phyloP scores from a whole-genome alignment of 2,888 invertebrate genomes.

The Tachina grossa region DNA sequence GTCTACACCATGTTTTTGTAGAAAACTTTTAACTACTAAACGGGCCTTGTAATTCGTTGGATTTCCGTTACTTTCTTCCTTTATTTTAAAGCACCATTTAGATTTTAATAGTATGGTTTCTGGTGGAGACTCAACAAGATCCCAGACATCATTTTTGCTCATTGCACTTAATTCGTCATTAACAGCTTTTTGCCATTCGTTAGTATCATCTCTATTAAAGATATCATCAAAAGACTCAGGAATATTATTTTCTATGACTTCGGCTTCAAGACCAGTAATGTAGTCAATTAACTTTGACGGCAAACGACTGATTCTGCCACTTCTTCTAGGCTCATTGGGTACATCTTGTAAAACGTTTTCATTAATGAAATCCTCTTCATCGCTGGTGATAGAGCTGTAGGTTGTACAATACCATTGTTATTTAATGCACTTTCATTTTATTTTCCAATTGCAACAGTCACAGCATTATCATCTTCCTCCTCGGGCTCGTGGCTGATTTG shows the following conservation, averaged over 20 bases:
- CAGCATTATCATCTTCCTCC: not conserved
- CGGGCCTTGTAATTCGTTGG: not conserved
- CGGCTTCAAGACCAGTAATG: not conserved
- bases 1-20: too few species aligned
- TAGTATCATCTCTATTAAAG: not conserved
- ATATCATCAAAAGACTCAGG: not conserved
- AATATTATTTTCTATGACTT: not conserved
- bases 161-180: not conserved
- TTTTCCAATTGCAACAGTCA: not conserved
- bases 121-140: not conserved
- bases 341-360: too few species aligned
- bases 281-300: not conserved
- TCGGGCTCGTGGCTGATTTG: not conserved
- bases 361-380: too few species aligned
- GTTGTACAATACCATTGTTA: not conserved
- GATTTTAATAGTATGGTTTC: not conserved
- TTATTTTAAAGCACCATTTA: not conserved
- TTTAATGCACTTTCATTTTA: not conserved
- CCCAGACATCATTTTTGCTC: not conserved
- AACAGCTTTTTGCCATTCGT: not conserved
- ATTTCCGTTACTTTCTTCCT: conserved; percentile 1
- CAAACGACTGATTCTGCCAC: too few species aligned
- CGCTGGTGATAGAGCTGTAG: too few species aligned
- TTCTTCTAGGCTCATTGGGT: too few species aligned
- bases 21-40: too few species aligned